Percentiles rank a stretch among this genome's conserved stretches.
phyloP scores from a whole-genome alignment of 2,113 vertebrate genomes.

The Antidorcas marsupialis region DNA sequence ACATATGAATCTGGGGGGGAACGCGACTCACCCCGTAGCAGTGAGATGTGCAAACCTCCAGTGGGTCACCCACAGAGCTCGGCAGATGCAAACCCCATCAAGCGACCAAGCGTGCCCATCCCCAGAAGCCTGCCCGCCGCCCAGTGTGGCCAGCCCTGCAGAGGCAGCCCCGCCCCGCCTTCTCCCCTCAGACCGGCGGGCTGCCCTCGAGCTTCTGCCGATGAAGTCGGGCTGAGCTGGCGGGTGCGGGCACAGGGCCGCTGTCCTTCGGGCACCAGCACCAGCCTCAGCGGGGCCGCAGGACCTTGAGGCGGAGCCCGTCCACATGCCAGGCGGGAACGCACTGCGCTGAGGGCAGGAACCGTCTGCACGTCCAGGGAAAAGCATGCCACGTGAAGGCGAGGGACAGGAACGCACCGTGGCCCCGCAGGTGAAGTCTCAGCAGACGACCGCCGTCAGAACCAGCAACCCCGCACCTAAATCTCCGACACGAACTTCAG shows the following conservation, averaged over 20 bases:
- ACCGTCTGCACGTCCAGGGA: not conserved
- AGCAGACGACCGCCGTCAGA: accelerated
- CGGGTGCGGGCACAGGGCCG: accelerated
- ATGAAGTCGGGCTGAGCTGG: not conserved
- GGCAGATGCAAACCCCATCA: not conserved
- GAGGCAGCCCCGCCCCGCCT: not conserved
- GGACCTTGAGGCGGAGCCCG: not conserved
- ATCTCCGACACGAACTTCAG: not conserved
- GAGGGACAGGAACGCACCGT: accelerated
- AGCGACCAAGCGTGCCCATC: accelerated
- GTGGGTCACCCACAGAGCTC: accelerated
- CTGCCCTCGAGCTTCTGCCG: accelerated
- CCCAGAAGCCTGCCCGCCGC: accelerated
- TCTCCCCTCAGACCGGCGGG: accelerated
- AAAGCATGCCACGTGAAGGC: not conserved
- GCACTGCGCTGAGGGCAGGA: not conserved
- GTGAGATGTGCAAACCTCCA: not conserved
- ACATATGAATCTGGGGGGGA: not conserved
- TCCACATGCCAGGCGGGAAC: accelerated
- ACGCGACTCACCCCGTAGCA: not conserved
- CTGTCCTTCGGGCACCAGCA: not conserved
- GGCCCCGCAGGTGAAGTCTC: not conserved
- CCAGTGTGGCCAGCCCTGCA: not conserved
- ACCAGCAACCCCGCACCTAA: not conserved
- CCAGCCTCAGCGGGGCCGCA: accelerated